These are phyloP conservation scores for Himantopus leucocephalus DNA, from an alignment of 2,113 vertebrate genomes.

Conservation along the genomic window DNA sequence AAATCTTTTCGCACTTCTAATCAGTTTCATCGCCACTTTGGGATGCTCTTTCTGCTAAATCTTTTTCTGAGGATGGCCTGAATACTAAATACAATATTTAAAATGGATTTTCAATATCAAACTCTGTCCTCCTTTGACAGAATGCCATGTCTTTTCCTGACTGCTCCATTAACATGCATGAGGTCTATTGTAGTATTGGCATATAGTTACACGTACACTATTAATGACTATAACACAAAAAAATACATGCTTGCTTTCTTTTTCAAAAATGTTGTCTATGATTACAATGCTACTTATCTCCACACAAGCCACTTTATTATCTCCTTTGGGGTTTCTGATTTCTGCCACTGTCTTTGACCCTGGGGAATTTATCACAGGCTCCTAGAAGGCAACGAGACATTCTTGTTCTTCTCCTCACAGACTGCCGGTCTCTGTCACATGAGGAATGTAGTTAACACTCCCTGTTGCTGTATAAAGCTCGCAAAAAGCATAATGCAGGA, in stretches of 20 bases:
- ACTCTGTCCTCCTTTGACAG: not conserved
- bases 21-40: not conserved
- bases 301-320: not conserved
- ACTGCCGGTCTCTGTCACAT: not conserved
- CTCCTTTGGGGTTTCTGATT: not conserved
- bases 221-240: not conserved
- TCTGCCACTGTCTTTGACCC: not conserved
- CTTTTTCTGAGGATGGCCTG: not conserved
- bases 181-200: not conserved
- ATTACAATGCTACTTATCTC: not conserved
- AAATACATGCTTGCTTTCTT: not conserved
- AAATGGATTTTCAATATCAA: constrained; percentile 5
- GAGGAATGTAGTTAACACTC: not conserved
- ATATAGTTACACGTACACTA: not conserved
- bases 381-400: not conserved
- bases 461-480: not conserved
- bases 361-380: not conserved
- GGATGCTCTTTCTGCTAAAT: not conserved
- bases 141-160: not conserved
- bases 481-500: not conserved
- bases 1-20: not conserved
- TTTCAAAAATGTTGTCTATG: not conserved
- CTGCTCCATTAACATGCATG: not conserved
- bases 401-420: not conserved
- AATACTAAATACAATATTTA: not conserved